Conservation (phyloP, 2,888 invertebrate genomes). For the Andrena haemorrhoa region DNA sequence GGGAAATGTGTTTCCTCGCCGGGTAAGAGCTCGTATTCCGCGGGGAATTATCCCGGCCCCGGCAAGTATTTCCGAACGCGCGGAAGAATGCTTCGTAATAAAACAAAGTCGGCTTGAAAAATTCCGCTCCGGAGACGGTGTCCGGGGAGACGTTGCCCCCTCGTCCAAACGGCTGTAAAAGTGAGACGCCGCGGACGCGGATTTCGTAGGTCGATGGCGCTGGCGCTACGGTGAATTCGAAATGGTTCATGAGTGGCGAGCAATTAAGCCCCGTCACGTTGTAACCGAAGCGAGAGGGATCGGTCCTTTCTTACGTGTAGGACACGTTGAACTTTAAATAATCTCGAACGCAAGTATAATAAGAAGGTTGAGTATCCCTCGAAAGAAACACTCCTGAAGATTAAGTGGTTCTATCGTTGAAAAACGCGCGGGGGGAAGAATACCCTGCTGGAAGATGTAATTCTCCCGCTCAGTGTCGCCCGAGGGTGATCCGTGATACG, state of each 20-base stretch:
- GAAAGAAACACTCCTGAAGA: neutral
- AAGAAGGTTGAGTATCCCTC: neutral
- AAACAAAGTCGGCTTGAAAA: conserved; percentile 42
- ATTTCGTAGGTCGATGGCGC: neutral
- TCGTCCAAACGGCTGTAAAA: conserved; percentile 4
- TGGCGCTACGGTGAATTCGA: conserved; percentile 2
- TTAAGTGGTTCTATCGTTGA: neutral
- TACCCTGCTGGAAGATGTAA: neutral
- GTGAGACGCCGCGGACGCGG: neutral
- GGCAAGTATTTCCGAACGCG: conserved; percentile 47
- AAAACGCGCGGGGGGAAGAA: neutral
- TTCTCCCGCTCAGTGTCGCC: neutral
- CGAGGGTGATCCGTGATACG: neutral
- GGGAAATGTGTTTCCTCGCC: conserved; percentile 24
- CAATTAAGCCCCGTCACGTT: conserved; percentile 8
- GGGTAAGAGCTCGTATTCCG: conserved; percentile 21
- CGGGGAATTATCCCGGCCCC: conserved; percentile 34
- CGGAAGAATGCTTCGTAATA: conserved; percentile 45
- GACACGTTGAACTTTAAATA: neutral
- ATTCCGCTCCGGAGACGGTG: neutral
- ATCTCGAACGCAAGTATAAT: neutral
- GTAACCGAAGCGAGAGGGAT: neutral
- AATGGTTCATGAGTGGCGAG: neutral
- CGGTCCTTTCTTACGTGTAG: neutral
- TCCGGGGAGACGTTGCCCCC: neutral